Conservation (phyloP, 2,888 invertebrate genomes). For the Plutella xylostella region DNA sequence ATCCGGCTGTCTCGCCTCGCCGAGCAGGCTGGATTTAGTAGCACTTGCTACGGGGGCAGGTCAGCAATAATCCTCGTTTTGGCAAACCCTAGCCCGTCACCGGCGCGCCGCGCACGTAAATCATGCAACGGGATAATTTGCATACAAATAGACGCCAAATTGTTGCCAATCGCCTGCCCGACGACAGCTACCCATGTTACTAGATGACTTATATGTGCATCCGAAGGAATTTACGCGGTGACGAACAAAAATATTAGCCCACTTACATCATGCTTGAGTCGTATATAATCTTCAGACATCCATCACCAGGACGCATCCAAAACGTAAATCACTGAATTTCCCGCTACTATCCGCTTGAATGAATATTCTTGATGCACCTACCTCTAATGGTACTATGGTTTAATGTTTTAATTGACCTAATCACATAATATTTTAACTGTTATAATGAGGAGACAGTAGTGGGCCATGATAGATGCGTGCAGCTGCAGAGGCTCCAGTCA, state of each 20-base stretch:
- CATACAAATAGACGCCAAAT: constrained; percentile 31
- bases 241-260: constrained; percentile 4
- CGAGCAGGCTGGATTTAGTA: too few relatives aligned
- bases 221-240: constrained; percentile 16
- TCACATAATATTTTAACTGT: too few relatives aligned
- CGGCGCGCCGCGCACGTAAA: constrained; percentile 27
- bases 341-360: too few relatives aligned
- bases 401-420: too few relatives aligned
- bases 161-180: constrained; percentile 31
- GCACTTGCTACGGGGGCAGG: constrained; percentile 9
- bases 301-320: too few relatives aligned
- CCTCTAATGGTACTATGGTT: too few relatives aligned
- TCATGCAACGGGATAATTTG: constrained; percentile 40
- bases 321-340: too few relatives aligned
- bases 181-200: constrained; percentile 21
- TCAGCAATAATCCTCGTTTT: constrained; percentile 39
- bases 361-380: too few relatives aligned
- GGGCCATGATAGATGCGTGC: constrained; percentile 33
- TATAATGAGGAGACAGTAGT: too few relatives aligned
- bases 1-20: too few relatives aligned
- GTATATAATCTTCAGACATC: too few relatives aligned
- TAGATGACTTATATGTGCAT: constrained; percentile 22
- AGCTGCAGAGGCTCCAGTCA: constrained; percentile 36
- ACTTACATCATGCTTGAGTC: neutral
- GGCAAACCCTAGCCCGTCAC: constrained; percentile 33